A percentile compares a stretch with the other conserved stretches of the same genome.
Conservation (phyloP, 2,797 vertebrate genomes). For the Alectoris magna region DNA sequence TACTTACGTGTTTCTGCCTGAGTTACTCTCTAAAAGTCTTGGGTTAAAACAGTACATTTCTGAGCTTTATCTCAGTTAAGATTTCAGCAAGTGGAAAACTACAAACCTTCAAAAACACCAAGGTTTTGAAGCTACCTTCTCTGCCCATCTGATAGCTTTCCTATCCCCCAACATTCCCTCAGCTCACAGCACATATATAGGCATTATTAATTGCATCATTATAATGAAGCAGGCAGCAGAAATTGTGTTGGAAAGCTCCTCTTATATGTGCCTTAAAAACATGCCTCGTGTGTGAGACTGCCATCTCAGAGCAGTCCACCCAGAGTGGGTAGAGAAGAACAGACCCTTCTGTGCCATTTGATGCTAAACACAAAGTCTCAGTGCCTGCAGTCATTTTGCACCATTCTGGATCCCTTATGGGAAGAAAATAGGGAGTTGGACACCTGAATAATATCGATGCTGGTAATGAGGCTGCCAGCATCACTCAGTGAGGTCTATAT, state of each 20-base stretch:
- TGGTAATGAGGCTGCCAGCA: neutral
- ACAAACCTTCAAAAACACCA: neutral
- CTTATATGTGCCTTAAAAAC: neutral
- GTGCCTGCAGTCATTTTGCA: neutral
- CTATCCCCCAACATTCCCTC: neutral
- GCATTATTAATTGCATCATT: neutral
- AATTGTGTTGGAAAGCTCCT: neutral
- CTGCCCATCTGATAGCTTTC: neutral
- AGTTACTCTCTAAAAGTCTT: neutral
- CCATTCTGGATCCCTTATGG: neutral
- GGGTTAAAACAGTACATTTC: neutral
- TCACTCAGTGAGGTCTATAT: fast-evolving
- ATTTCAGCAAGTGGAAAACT: neutral
- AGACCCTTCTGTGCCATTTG: neutral
- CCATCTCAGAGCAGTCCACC: fast-evolving
- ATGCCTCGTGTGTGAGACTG: fast-evolving
- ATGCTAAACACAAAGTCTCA: fast-evolving
- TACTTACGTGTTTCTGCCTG: neutral
- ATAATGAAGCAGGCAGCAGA: neutral
- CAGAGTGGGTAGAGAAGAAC: neutral
- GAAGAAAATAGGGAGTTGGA: neutral
- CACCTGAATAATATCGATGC: neutral
- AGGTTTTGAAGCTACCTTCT: neutral
- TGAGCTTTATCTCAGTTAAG: neutral
- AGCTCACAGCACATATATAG: neutral